Percentiles rank a stretch among this genome's conserved stretches.
Evolutionary conservation across 1,140 invertebrate genomes (phyloP).

Genomic region (Drosophila ambigua): DNA sequence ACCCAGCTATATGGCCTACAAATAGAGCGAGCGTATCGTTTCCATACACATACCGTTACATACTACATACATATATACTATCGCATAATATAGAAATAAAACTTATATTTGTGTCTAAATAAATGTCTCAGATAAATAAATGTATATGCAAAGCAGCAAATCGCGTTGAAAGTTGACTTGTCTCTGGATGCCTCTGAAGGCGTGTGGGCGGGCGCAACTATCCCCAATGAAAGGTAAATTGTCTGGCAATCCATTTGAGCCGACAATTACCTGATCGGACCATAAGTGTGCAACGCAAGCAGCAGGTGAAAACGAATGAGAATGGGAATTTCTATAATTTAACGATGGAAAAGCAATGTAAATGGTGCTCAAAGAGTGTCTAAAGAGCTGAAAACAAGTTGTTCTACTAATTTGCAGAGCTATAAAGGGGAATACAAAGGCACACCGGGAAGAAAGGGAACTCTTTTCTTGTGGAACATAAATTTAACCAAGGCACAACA

Average conservation of each 20-base stretch:
- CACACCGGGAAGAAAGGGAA: no score
- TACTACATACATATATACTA: constrained; percentile 14
- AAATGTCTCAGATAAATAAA: constrained; percentile 78
- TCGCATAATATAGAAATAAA: constrained; percentile 52
- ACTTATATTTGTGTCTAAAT: constrained; percentile 80
- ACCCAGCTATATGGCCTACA: constrained; percentile 67
- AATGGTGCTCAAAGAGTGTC: no score
- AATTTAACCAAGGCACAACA: no score
- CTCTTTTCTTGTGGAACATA: no score
- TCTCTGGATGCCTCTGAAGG: constrained; percentile 11
- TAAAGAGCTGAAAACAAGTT: not conserved
- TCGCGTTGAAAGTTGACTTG: constrained; percentile 46
- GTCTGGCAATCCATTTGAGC: constrained; percentile 23
- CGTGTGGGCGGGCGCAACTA: constrained; percentile 53
- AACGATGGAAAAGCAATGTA: not conserved
- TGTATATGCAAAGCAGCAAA: constrained; percentile 67
- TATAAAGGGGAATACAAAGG: no score
- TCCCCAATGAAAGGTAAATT: constrained; percentile 41
- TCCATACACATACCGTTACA: not conserved
- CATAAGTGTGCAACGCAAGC: constrained; percentile 18
- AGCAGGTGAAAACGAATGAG: constrained; percentile 25
- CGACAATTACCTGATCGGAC: constrained; percentile 47
- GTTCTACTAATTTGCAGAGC: no score
- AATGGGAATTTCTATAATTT: constrained; percentile 10
- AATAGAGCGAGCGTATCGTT: constrained; percentile 58